These are phyloP conservation scores for Heteractis magnifica DNA, from an alignment of 92 coral and sea anemone species.

Conservation along the genomic window DNA sequence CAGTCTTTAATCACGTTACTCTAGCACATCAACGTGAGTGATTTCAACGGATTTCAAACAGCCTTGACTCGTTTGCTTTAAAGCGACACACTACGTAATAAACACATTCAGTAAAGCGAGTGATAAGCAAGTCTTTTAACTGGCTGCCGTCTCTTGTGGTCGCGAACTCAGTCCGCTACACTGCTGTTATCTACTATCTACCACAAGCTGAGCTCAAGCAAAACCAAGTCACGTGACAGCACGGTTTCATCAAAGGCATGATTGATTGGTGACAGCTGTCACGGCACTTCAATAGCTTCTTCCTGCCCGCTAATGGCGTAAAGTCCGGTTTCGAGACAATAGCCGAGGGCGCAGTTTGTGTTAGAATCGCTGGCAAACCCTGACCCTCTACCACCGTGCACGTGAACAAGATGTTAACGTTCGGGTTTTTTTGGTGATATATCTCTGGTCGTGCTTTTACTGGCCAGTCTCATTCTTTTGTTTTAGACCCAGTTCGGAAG, in stretches of 20 bases:
- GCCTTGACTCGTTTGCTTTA: not conserved
- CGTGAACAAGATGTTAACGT: not conserved
- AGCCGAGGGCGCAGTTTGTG: constrained; percentile 3
- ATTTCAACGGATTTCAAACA: not conserved
- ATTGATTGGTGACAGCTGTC: constrained; percentile 39
- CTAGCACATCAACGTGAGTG: not conserved
- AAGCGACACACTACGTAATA: not conserved
- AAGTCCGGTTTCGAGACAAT: constrained; percentile 27
- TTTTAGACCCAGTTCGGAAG: too few species aligned
- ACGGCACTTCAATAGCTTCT: constrained; percentile 16
- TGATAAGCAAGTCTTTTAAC: not conserved
- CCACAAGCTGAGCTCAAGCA: constrained; percentile 6
- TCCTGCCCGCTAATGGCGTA: constrained; percentile 43
- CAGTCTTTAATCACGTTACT: not conserved
- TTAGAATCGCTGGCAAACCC: not conserved
- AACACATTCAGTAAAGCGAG: not conserved
- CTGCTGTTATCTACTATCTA: not conserved
- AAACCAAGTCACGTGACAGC: constrained; percentile 20
- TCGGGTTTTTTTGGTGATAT: not conserved
- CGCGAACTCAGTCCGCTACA: not conserved
- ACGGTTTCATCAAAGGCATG: constrained; percentile 16
- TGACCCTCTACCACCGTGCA: not conserved
- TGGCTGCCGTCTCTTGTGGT: not conserved
- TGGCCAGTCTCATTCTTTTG: not conserved
- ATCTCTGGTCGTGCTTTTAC: not conserved